Percentiles rank a stretch among this genome's conserved stretches.
Evolutionary conservation across 2,797 vertebrate species (phyloP).

Genomic region (Paratrypauchen microcephalus): DNA sequence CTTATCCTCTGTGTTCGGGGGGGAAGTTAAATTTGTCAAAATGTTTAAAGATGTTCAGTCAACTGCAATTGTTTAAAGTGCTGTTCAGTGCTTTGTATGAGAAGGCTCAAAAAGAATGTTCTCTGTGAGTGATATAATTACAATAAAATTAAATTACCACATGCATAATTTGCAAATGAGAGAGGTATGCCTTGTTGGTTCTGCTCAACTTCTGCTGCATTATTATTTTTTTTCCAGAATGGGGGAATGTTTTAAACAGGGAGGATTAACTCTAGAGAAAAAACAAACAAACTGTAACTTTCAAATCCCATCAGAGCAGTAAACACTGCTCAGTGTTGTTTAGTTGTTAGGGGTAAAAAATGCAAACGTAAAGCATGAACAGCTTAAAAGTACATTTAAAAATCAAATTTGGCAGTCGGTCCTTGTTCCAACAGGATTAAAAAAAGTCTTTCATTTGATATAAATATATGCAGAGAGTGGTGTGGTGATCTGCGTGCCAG

Average conservation of each 20-base stretch:
- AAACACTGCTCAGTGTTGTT: conserved; percentile 66
- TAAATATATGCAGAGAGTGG: conserved; percentile 77
- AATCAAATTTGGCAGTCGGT: conserved; percentile 74
- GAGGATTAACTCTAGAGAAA: conserved; percentile 48
- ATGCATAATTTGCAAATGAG: conserved; percentile 23
- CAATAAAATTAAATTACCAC: conserved; percentile 22
- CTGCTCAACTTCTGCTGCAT: conserved; percentile 34
- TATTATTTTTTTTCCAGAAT: conserved; percentile 44
- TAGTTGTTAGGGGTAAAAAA: conserved; percentile 64
- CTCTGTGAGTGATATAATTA: conserved; percentile 25
- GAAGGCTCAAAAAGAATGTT: conserved; percentile 22
- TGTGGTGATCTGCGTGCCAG: conserved; percentile 78
- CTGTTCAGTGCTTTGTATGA: conserved; percentile 34
- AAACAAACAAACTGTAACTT: conserved; percentile 65
- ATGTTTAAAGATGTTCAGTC: conserved; percentile 70
- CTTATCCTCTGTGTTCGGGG: conserved; percentile 74
- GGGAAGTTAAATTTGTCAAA: conserved; percentile 76
- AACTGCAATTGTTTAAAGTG: conserved; percentile 64
- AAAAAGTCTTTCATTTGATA: conserved; percentile 76
- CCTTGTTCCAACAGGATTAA: conserved; percentile 75
- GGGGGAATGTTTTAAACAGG: conserved; percentile 40
- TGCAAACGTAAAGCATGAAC: conserved; percentile 66
- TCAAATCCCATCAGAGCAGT: conserved; percentile 69
- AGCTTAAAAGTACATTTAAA: conserved; percentile 77
- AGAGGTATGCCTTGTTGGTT: conserved; percentile 6